phyloP scores from a whole-genome alignment of 2,113 vertebrate genomes.

The Onychostoma macrolepis region DNA sequence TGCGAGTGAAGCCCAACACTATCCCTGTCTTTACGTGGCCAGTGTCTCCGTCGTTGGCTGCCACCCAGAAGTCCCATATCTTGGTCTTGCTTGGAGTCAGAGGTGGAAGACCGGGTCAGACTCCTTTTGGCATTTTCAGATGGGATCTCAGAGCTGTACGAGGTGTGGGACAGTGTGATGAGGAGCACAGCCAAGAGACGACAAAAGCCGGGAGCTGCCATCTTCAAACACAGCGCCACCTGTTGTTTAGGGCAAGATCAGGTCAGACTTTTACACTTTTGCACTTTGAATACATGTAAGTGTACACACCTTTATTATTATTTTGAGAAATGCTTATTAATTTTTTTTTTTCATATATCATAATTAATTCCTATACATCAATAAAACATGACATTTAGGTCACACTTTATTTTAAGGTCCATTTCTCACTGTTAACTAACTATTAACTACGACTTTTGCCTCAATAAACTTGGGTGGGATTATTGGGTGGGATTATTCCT shows the following conservation, averaged over 20 bases:
- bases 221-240: conserved; percentile 65
- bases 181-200: conserved; percentile 62
- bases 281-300: neutral
- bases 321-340: neutral
- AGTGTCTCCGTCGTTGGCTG: conserved; percentile 68
- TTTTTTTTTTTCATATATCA: neutral
- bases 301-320: neutral
- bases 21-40: conserved; percentile 67
- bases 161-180: conserved; percentile 57
- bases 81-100: conserved; percentile 74
- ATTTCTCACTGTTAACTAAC: too few species aligned
- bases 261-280: neutral
- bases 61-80: conserved; percentile 65
- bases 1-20: conserved; percentile 63
- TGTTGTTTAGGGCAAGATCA: conserved; percentile 54
- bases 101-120: conserved; percentile 59
- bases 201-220: conserved; percentile 64
- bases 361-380: neutral
- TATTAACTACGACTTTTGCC: too few species aligned
- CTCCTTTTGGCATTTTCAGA: conserved; percentile 63
- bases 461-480: too few species aligned
- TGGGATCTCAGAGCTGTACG: conserved; percentile 62
- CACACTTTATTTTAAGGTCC: too few species aligned
- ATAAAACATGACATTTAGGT: neutral
- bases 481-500: too few species aligned